Evolutionary conservation across 2,888 invertebrate species (phyloP).

Genomic region (Tanytarsus gracilentus): DNA sequence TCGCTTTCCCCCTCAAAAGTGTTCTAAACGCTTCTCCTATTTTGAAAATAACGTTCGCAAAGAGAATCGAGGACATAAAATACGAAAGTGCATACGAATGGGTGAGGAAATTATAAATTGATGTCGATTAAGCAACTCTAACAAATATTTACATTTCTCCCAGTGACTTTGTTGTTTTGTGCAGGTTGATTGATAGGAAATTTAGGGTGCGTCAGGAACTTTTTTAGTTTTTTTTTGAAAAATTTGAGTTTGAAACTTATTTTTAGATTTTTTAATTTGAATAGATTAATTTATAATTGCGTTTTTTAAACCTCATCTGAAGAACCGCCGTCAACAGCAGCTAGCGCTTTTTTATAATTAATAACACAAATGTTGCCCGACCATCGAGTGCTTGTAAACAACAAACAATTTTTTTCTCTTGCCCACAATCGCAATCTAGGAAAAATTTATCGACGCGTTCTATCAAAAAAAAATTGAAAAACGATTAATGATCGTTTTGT

Average conservation of each 20-base stretch:
- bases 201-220: no score
- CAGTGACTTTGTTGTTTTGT: no score
- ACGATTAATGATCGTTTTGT: conserved; percentile 10
- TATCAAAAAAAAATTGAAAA: conserved; percentile 4
- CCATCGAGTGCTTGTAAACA: conserved; percentile 9
- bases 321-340: neutral
- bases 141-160: conserved; percentile 12
- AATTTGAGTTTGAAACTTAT: no score
- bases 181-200: no score
- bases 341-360: neutral
- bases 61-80: neutral
- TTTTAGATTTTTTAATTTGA: no score
- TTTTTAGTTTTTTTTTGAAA: no score
- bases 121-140: conserved; percentile 8
- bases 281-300: no score
- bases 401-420: neutral
- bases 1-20: no score
- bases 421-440: neutral
- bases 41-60: no score
- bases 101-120: neutral
- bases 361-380: conserved; percentile 1
- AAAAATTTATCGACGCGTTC: neutral
- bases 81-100: neutral
- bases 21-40: no score
- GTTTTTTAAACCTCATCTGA: no score